A percentile compares a stretch with the other conserved stretches of the same genome.
Conservation (phyloP, 2,113 vertebrate genomes). For the Agelaius phoeniceus region DNA sequence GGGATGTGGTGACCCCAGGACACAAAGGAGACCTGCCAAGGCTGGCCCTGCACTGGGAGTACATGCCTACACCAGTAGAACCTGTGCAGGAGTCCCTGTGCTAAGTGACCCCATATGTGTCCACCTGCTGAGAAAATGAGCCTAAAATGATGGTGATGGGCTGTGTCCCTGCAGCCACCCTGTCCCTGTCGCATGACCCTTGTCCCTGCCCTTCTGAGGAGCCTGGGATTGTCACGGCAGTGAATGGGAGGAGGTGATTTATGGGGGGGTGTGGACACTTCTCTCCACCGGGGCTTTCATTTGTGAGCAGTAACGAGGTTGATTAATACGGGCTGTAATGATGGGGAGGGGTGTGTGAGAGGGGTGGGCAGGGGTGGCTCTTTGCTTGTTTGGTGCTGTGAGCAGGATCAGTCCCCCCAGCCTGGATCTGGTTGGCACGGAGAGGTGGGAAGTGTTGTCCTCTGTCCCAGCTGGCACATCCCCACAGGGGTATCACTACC, state of each 20-base stretch:
- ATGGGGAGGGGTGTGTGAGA: not conserved
- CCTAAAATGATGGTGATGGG: not conserved
- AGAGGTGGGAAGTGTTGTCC: not conserved
- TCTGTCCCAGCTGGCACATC: not conserved
- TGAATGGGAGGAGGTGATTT: slow-evolving; percentile 38
- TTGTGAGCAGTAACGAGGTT: not conserved
- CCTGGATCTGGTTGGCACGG: not conserved
- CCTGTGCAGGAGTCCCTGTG: not conserved
- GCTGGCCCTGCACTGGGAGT: not conserved
- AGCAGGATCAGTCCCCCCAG: not conserved
- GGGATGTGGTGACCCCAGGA: not conserved
- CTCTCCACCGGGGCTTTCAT: not conserved
- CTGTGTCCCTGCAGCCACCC: not conserved
- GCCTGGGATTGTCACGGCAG: not conserved
- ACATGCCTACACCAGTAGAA: not conserved
- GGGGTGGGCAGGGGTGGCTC: accelerated
- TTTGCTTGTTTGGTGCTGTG: not conserved
- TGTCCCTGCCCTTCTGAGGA: not conserved
- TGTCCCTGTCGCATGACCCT: not conserved
- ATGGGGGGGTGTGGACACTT: not conserved
- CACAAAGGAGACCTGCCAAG: not conserved
- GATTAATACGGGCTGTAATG: not conserved
- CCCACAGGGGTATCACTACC: not conserved
- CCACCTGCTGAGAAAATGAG: not conserved
- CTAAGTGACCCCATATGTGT: not conserved